Conservation (phyloP, 53 echinoderm and acorn worm genomes). For the Paracentrotus lividus region DNA sequence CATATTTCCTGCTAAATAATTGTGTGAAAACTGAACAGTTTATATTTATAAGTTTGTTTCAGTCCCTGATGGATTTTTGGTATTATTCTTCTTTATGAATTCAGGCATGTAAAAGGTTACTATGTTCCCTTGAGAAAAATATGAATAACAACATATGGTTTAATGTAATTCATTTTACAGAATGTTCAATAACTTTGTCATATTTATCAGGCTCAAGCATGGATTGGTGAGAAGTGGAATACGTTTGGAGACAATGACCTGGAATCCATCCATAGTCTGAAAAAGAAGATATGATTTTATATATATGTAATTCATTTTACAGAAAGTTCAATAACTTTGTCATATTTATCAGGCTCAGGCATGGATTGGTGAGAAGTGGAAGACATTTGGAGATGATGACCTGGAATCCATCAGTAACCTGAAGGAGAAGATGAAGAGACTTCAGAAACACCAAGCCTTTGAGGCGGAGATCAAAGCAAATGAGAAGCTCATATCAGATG, state of each 20-base stretch:
- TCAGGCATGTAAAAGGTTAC: too few species aligned
- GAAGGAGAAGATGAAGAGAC: constrained; percentile 92
- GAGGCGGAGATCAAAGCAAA: constrained; percentile 96
- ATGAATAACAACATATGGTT: too few species aligned
- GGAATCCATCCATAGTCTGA: constrained; percentile 81
- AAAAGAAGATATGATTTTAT: constrained; percentile 95
- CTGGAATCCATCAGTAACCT: constrained; percentile 83
- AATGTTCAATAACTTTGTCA: too few species aligned
- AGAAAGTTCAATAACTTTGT: too few species aligned
- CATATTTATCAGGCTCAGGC: constrained; percentile 85
- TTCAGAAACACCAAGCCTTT: constrained; percentile 97
- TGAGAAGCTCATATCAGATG: constrained; percentile 84
- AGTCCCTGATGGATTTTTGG: too few species aligned
- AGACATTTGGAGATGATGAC: constrained; percentile 83
- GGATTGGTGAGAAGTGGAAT: constrained; percentile 93
- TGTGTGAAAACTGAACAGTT: too few species aligned
- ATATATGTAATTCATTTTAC: too few species aligned
- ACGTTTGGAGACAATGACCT: constrained; percentile 80
- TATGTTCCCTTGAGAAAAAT: too few species aligned
- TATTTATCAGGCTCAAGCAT: constrained; percentile 88
- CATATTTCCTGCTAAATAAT: too few species aligned
- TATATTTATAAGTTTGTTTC: too few species aligned
- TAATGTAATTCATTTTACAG: too few species aligned
- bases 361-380: constrained; percentile 92
- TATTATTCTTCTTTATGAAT: too few species aligned